A percentile compares a stretch with the other conserved stretches of the same genome.
Conservation (phyloP, 2,113 vertebrate species). For the Turdus rufiventris region DNA sequence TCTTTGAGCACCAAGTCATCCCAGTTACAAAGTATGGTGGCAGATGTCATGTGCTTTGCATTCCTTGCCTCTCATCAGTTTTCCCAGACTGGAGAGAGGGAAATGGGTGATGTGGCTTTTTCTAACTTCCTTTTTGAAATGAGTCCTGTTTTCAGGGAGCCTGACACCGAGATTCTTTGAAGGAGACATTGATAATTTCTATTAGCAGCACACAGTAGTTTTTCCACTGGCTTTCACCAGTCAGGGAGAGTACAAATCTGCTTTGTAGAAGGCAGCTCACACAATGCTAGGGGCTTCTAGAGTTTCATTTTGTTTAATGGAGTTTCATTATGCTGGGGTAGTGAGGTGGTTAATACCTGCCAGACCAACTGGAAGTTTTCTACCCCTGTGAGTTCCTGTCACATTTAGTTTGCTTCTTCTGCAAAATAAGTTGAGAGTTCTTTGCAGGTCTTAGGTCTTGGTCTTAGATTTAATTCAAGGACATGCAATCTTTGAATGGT, state of each 20-base stretch:
- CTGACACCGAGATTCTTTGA: background rate
- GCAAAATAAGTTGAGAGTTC: background rate
- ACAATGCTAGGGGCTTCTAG: constrained; percentile 23
- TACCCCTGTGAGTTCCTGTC: background rate
- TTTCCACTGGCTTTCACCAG: constrained; percentile 1
- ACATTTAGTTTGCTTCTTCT: constrained; percentile 1
- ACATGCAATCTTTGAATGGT: background rate
- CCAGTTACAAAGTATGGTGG: background rate
- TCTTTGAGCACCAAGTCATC: background rate
- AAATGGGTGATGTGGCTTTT: background rate
- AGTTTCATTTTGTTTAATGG: constrained; percentile 5
- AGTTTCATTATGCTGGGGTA: constrained; percentile 1
- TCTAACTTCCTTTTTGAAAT: background rate
- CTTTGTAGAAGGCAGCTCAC: background rate
- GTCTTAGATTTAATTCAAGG: background rate
- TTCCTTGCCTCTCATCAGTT: background rate
- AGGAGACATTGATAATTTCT: constrained; percentile 32
- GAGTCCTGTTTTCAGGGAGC: background rate
- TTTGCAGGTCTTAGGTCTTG: background rate
- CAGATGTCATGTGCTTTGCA: background rate
- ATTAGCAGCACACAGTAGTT: background rate
- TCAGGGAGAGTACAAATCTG: background rate
- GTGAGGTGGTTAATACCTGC: constrained; percentile 36
- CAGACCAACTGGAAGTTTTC: constrained; percentile 13
- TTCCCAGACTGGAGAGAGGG: background rate